phyloP scores from a whole-genome alignment of 2,888 invertebrate species.

The Sarcophaga subvicina region DNA sequence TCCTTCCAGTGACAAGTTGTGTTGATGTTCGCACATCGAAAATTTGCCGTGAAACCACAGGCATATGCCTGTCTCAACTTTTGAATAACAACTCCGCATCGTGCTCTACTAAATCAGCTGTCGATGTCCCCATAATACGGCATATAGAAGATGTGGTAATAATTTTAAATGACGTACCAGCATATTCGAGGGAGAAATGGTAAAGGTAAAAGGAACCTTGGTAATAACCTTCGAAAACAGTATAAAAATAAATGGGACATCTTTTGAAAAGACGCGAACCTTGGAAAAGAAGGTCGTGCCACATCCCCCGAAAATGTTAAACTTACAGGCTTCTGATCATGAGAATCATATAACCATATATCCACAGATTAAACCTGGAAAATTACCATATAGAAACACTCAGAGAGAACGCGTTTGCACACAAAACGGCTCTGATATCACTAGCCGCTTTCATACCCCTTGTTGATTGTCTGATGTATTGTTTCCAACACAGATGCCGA shows the following conservation, averaged over 20 bases:
- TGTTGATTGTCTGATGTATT: not conserved
- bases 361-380: not conserved
- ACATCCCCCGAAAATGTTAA: not conserved
- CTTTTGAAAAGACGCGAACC: not conserved
- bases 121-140: not conserved
- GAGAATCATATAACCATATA: constrained; percentile 10
- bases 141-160: not conserved
- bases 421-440: not conserved
- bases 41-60: not conserved
- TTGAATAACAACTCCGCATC: not conserved
- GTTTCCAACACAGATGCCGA: not conserved
- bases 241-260: not conserved
- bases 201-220: constrained; percentile 3
- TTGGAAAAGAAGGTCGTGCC: not conserved
- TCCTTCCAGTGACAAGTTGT: not conserved
- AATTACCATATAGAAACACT: constrained; percentile 3
- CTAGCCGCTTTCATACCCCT: not conserved
- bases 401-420: not conserved
- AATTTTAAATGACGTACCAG: constrained; percentile 11
- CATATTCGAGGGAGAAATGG: constrained; percentile 3
- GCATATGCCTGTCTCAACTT: not conserved
- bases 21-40: no score
- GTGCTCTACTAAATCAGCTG: not conserved
- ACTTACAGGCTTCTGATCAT: not conserved
- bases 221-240: not conserved